Base-by-base conservation (phyloP, 1,140 invertebrate species). In the Zaprionus africanus region DNA sequence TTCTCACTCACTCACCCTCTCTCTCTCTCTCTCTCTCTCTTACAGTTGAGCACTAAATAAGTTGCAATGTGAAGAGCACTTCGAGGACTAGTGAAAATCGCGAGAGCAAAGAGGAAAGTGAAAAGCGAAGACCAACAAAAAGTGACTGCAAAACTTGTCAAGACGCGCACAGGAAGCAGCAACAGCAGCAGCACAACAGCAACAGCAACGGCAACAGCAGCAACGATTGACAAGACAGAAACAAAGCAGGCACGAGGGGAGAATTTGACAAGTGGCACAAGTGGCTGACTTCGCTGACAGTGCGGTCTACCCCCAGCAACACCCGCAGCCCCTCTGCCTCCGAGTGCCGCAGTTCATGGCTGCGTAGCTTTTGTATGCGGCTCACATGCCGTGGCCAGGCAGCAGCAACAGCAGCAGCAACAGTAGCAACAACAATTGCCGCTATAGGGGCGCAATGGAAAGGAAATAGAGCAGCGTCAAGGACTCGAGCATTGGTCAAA, bases 11-110 rank as follows among this genome's bases (percentile, higher is more conserved):
- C 64, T 51, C 43, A 84, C 81, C 28, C 7, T 71, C 79, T 88
- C 71, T 78, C 73, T 73, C 74, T 83, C 57, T 74, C 51, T 51
- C 36, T 65, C 9, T 31, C 31, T 82, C 73, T 66, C 68, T 85
- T 81, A 75, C 81, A 85, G 85, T 62, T 67, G 63, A 64, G 65
- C 77, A 81, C 85, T 90, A 90, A 88, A 85, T 81, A 90, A 90
- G 82, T 90, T 85, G 81, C 85, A 90, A 90, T 90, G 85, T 90
- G 86, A 90, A 90, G 86, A 77, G 78, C 76, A 65, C 78, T 81
- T 62, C 69, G 56, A 64, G 62, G 65, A 78, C 68, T 83, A 81
- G 87, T 77, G 80, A 83, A 76, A 82, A 82, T 67, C 79, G 79
- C 56, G 57, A 19, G 78, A 68, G 61, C 60, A 69, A 56, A 53